Conservation (phyloP, 1,140 invertebrate genomes). For the Hyposmocoma kahamanoa region DNA sequence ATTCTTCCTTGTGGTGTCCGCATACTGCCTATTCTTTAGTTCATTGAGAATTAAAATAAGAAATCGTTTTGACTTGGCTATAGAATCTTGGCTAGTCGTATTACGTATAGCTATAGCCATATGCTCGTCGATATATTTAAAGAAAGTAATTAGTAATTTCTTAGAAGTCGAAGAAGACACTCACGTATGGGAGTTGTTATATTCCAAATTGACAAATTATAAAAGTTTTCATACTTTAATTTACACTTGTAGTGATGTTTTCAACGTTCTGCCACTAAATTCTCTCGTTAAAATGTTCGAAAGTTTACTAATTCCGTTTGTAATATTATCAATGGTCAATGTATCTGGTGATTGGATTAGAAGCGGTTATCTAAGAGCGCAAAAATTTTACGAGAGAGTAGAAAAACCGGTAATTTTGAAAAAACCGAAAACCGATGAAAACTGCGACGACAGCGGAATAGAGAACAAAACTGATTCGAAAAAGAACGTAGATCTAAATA, state of each 20-base stretch:
- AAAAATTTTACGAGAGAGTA: constrained; percentile 15
- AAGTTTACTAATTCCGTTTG: constrained; percentile 76
- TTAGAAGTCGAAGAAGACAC: constrained; percentile 74
- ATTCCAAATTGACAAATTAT: constrained; percentile 83
- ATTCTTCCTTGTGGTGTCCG: constrained; percentile 40
- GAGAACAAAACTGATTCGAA: constrained; percentile 17
- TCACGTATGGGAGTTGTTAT: constrained; percentile 86
- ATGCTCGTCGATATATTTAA: constrained; percentile 34
- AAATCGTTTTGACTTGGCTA: constrained; percentile 33
- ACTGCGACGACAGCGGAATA: constrained; percentile 17
- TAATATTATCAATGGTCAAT: constrained; percentile 62
- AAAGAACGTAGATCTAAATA: constrained; percentile 8
- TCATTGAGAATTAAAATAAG: constrained; percentile 38
- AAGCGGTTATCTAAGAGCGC: constrained; percentile 22
- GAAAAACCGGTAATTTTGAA: constrained; percentile 6
- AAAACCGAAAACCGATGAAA: constrained; percentile 15
- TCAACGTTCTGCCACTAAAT: constrained; percentile 83
- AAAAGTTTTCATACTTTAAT: constrained; percentile 88
- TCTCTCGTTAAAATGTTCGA: constrained; percentile 68
- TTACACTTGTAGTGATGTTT: constrained; percentile 89
- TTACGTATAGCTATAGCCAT: constrained; percentile 37
- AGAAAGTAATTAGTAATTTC: constrained; percentile 43
- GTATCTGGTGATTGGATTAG: constrained; percentile 57
- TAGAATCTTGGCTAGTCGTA: constrained; percentile 38
- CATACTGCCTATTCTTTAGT: constrained; percentile 50